Evolutionary conservation across 2,113 vertebrate species (phyloP).

Genomic region (Brachyhypopomus gauderio): DNA sequence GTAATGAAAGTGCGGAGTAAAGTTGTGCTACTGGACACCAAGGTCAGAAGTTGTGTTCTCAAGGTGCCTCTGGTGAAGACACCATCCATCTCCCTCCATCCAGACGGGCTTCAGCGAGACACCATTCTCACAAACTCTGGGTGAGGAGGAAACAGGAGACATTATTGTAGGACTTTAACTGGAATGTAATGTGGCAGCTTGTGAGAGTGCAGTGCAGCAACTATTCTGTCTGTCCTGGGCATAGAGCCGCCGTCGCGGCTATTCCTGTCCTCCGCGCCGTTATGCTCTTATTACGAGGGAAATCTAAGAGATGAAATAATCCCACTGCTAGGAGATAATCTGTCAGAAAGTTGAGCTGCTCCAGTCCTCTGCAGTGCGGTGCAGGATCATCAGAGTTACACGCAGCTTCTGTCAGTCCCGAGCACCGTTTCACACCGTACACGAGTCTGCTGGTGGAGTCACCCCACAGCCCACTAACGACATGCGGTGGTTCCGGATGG

Average conservation of each 20-base stretch:
- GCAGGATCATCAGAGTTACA: neutral
- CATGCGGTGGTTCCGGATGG: neutral
- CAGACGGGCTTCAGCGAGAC: slow-evolving; percentile 83
- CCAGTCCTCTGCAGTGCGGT: neutral
- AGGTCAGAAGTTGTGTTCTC: slow-evolving; percentile 36
- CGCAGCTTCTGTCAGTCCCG: too few relatives aligned
- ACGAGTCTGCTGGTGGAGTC: neutral
- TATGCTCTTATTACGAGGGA: slow-evolving; percentile 53
- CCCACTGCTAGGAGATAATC: slow-evolving; percentile 68
- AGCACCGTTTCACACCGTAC: too few relatives aligned
- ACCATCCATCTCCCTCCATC: neutral
- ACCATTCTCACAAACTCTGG: slow-evolving; percentile 97
- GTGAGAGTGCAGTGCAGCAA: neutral
- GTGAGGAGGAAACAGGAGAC: slow-evolving; percentile 40
- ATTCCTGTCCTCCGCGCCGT: slow-evolving; percentile 55
- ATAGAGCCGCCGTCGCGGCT: slow-evolving; percentile 41
- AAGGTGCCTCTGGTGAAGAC: slow-evolving; percentile 21
- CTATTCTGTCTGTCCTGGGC: slow-evolving; percentile 14
- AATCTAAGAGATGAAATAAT: slow-evolving; percentile 71
- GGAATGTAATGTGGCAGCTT: neutral
- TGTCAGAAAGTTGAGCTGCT: slow-evolving; percentile 60
- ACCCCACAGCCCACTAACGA: neutral
- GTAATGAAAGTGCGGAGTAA: neutral
- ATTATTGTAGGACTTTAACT: neutral
- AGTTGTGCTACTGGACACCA: slow-evolving; percentile 16